Base-by-base conservation (phyloP, 2,888 invertebrate genomes). In the Erebia aethiops region DNA sequence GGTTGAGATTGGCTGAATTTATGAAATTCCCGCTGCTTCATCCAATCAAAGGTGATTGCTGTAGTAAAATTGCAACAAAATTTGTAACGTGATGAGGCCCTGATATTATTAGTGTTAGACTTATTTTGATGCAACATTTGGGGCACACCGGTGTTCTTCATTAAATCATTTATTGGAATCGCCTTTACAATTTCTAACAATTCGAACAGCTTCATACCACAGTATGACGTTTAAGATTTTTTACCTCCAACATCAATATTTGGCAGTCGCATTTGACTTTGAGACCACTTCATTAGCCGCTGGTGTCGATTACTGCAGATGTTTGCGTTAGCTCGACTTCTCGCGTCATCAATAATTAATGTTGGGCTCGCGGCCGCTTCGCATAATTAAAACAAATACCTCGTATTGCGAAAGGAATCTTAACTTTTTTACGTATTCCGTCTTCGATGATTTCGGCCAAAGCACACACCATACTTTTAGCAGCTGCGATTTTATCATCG, bases 311-410 rank as follows among this genome's bases (percentile, higher is more conserved):
- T 89, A 85, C 79, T 60, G 75, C 76, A 56, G 75, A 79, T 71
- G 75, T 69, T 77, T 77, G 76, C 79, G 76, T 82, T 81, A 80
- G 75, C 72, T 76, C 73, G 75, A 75, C 79, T 83, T 80, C 81
- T 75, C 80, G 79, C 79, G 82, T 83, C 83, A 87, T 84, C 82
- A 87, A 89, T 88, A 85, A 86, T 88, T 85, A 84, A 88, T 88
- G 87, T 85, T 68, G 73, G 63, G 74, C 72, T 71, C 70, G 69
- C 54, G 61, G 49, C 70, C 54, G 69, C 67, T 58, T 74, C 76
- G 80, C 78, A 81, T 77, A 80, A 79, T 79, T 79, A 75, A 77
- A 74, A 72, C 74, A 73, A 72, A 76, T 75, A 75, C 79, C 78
- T 78, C 77, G 79, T 74, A 77, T 76, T 74, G 71, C 57, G 62